phyloP scores from a whole-genome alignment of 1,140 invertebrate species.

The Calosoma granatense region DNA sequence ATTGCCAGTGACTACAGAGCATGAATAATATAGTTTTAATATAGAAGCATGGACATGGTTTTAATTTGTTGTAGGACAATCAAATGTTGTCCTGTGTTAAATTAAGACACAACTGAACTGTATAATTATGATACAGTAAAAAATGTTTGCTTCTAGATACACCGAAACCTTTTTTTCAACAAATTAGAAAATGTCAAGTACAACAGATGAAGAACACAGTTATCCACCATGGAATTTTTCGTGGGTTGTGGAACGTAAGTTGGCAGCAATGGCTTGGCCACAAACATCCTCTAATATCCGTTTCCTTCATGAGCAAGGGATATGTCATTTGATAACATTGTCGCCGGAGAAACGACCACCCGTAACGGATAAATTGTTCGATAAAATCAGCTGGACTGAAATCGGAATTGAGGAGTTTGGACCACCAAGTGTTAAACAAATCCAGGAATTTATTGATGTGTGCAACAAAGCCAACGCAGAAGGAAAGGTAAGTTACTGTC shows the following conservation, averaged over 20 bases:
- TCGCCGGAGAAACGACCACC: slow-evolving; percentile 52
- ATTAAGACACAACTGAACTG: too few species aligned
- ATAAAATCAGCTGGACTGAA: slow-evolving; percentile 41
- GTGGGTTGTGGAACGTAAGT: slow-evolving; percentile 44
- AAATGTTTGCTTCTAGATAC: too few species aligned
- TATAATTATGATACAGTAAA: too few species aligned
- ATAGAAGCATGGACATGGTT: too few species aligned
- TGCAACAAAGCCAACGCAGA: slow-evolving; percentile 39
- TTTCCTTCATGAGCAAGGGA: slow-evolving; percentile 43
- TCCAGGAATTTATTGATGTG: slow-evolving; percentile 54
- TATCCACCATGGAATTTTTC: slow-evolving; percentile 50
- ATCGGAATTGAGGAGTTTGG: slow-evolving; percentile 55
- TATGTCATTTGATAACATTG: slow-evolving; percentile 46
- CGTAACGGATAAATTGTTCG: slow-evolving; percentile 27
- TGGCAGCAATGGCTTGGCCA: slow-evolving; percentile 55
- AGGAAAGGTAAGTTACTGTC: slow-evolving; percentile 39
- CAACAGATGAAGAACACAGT: too few species aligned
- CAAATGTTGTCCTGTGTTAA: too few species aligned
- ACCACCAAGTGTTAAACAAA: slow-evolving; percentile 52
- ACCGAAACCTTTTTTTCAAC: too few species aligned
- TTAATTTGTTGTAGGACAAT: too few species aligned
- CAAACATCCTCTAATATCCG: slow-evolving; percentile 44
- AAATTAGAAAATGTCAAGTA: too few species aligned
- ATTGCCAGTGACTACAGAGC: too few species aligned
- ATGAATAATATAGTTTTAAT: too few species aligned